These are phyloP conservation scores for Troides helena DNA, from an alignment of 2,888 invertebrate genomes.

Conservation along the genomic window DNA sequence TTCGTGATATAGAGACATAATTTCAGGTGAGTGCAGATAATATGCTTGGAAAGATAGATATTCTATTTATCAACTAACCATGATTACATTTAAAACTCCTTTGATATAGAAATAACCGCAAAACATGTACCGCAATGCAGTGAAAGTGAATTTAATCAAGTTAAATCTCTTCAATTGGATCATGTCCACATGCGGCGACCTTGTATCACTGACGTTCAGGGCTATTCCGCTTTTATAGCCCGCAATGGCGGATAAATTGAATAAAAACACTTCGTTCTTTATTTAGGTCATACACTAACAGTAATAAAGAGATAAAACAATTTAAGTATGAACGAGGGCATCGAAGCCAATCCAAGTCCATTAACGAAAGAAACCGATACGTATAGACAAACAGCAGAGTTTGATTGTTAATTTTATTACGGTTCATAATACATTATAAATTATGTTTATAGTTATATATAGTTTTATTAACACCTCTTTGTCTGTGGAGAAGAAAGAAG, in stretches of 20 bases:
- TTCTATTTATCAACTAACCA: neutral
- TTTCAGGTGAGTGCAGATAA: too few relatives aligned
- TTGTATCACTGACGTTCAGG: constrained; percentile 20
- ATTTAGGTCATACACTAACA: constrained; percentile 4
- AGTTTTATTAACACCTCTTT: neutral
- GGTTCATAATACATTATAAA: neutral
- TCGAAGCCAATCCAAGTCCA: constrained; percentile 7
- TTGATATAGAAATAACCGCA: neutral
- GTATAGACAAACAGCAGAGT: neutral
- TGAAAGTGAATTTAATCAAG: constrained; percentile 13
- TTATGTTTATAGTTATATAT: neutral
- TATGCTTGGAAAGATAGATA: neutral
- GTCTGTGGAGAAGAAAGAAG: neutral
- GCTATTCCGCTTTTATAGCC: constrained; percentile 14
- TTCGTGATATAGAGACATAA: too few relatives aligned
- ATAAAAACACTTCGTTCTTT: constrained; percentile 11
- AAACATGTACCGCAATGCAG: constrained; percentile 23
- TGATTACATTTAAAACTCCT: neutral
- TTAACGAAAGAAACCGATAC: constrained; percentile 5
- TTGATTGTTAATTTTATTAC: constrained; percentile 12
- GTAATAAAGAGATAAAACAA: constrained; percentile 1
- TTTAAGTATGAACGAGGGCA: constrained; percentile 6
- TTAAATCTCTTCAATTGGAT: constrained; percentile 27
- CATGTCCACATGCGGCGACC: constrained; percentile 21
- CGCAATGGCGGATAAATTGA: constrained; percentile 14